Evolutionary conservation across 2,888 invertebrate species (phyloP).

Genomic region (Epirrhoe alternata): DNA sequence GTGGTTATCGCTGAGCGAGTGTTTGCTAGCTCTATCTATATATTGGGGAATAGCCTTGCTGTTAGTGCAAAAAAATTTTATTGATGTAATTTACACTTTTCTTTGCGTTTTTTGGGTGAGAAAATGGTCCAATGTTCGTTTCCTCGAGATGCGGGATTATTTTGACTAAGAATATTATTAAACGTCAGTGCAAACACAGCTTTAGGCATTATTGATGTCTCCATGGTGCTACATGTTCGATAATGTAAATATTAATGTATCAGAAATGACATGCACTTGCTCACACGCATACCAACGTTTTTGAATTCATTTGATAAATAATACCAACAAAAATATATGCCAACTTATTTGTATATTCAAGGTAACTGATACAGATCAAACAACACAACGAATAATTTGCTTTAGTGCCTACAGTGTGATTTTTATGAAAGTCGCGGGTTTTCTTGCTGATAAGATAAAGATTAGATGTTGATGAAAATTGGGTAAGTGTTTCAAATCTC

Average conservation of each 20-base stretch:
- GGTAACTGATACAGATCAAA: slow-evolving; percentile 6
- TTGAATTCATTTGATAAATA: slow-evolving; percentile 10
- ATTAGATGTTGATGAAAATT: too few species aligned
- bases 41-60: too few species aligned
- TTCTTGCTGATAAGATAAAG: too few species aligned
- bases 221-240: slow-evolving; percentile 39
- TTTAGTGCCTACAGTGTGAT: neutral
- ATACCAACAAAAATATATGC: neutral
- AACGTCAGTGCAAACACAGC: slow-evolving; percentile 4
- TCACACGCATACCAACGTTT: slow-evolving; percentile 29
- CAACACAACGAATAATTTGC: neutral
- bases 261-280: slow-evolving; percentile 38
- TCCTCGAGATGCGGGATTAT: too few species aligned
- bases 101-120: too few species aligned
- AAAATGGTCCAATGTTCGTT: too few species aligned
- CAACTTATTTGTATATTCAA: slow-evolving; percentile 9
- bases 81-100: too few species aligned
- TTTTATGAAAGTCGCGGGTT: neutral
- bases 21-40: too few species aligned
- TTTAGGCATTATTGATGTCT: slow-evolving; percentile 27
- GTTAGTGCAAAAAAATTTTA: too few species aligned
- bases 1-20: too few species aligned
- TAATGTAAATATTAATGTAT: slow-evolving; percentile 41
- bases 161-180: too few species aligned
- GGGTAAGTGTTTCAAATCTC: too few species aligned